Evolutionary conservation across 2,113 vertebrate species (phyloP).

Genomic region (Prionailurus bengalensis): DNA sequence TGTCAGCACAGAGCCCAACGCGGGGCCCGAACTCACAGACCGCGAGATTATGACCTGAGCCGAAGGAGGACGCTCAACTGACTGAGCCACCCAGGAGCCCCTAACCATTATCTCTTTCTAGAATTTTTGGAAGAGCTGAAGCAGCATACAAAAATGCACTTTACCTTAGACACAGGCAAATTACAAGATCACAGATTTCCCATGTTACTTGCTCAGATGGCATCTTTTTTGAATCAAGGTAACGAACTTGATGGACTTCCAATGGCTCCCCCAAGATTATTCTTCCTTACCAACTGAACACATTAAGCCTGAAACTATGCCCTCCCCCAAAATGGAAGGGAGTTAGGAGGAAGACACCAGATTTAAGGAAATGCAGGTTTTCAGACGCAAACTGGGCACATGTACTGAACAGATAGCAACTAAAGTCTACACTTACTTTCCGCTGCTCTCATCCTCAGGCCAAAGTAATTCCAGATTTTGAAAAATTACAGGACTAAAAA

Average conservation of each 20-base stretch:
- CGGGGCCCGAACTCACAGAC: no score
- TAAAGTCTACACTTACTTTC: background rate
- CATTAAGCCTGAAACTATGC: slow-evolving; percentile 48
- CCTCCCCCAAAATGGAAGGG: background rate
- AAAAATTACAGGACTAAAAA: background rate
- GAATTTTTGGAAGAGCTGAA: slow-evolving; percentile 32
- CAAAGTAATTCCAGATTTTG: slow-evolving; percentile 32
- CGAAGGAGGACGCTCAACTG: no score
- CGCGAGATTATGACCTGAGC: no score
- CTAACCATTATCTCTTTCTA: background rate
- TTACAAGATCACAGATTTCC: slow-evolving; percentile 26
- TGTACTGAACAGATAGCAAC: background rate
- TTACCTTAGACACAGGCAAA: slow-evolving; percentile 7
- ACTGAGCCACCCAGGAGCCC: no score
- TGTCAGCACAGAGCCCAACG: no score
- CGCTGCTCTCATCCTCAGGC: background rate
- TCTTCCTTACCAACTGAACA: slow-evolving; percentile 32
- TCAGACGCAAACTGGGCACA: background rate
- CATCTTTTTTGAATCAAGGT: background rate
- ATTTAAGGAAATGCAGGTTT: slow-evolving; percentile 26
- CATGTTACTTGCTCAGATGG: background rate
- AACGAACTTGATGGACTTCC: background rate
- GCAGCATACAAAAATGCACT: background rate
- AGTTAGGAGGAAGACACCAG: background rate
- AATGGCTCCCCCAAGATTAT: background rate